Conservation (phyloP, 2,888 invertebrate genomes). For the Dendrolimus houi region DNA sequence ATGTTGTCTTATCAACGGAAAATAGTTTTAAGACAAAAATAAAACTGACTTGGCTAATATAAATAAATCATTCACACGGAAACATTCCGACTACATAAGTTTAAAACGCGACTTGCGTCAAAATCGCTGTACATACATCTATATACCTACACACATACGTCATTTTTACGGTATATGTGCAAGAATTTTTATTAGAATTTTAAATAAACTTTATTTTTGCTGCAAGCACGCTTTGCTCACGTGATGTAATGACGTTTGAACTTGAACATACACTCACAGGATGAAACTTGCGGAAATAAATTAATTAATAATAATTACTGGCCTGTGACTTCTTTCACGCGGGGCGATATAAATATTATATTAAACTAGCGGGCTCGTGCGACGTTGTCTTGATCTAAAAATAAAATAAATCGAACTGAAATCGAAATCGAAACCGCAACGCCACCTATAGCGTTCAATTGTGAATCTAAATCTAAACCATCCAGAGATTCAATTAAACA, state of each 20-base stretch:
- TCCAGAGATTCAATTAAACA: too few relatives aligned
- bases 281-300: not conserved
- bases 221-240: conserved; percentile 1
- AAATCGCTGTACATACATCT: not conserved
- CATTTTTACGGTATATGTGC: not conserved
- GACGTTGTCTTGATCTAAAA: too few relatives aligned
- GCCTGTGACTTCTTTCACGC: too few relatives aligned
- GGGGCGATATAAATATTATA: too few relatives aligned
- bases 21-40: not conserved
- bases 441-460: too few relatives aligned
- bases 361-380: too few relatives aligned
- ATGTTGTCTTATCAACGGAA: too few relatives aligned
- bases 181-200: conserved; percentile 4
- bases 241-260: not conserved
- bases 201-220: conserved; percentile 6
- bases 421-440: too few relatives aligned
- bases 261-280: not conserved
- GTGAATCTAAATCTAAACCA: too few relatives aligned
- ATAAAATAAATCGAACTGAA: too few relatives aligned
- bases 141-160: conserved; percentile 1
- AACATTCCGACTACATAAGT: not conserved
- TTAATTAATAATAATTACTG: too few relatives aligned
- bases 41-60: not conserved
- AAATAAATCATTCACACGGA: not conserved
- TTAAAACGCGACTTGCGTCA: not conserved